Conservation (phyloP, 2,888 invertebrate species). For the Amphimallon solstitiale region DNA sequence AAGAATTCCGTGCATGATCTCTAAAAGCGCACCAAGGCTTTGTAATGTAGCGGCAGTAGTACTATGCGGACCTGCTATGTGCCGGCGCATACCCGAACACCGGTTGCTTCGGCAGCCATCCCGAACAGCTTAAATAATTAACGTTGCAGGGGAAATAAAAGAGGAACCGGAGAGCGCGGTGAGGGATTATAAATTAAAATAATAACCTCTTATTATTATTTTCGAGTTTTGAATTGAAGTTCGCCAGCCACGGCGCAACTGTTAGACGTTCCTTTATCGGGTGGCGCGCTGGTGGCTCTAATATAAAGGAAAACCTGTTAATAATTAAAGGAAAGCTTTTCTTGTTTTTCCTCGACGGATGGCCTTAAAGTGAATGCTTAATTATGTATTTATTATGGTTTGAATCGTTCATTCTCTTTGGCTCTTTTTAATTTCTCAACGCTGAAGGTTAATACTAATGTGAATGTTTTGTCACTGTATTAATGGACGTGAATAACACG, state of each 20-base stretch:
- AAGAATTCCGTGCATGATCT: neutral
- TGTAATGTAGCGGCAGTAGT: too few species aligned
- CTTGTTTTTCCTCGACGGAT: slow-evolving; percentile 1
- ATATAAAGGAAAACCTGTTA: slow-evolving; percentile 22
- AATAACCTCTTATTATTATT: slow-evolving; percentile 33
- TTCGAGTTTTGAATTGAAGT: slow-evolving; percentile 4
- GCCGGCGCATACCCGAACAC: neutral
- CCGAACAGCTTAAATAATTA: slow-evolving; percentile 23
- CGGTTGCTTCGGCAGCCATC: neutral
- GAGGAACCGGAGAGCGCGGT: slow-evolving; percentile 3
- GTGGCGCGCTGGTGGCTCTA: neutral
- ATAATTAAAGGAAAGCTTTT: slow-evolving; percentile 25
- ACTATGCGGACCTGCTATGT: neutral
- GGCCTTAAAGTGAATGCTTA: slow-evolving; percentile 21
- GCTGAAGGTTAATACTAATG: too few species aligned
- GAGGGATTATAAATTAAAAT: slow-evolving; percentile 31
- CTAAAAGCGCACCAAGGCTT: too few species aligned
- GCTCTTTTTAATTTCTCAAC: too few species aligned
- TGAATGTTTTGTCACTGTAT: too few species aligned
- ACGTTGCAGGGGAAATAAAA: slow-evolving; percentile 14
- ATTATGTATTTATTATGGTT: neutral
- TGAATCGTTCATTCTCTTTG: too few species aligned
- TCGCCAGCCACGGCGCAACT: neutral
- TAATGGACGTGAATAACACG: too few species aligned
- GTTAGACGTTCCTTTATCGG: too few species aligned